phyloP scores from a whole-genome alignment of 1,140 invertebrate genomes.

The Papilio aristodemus region DNA sequence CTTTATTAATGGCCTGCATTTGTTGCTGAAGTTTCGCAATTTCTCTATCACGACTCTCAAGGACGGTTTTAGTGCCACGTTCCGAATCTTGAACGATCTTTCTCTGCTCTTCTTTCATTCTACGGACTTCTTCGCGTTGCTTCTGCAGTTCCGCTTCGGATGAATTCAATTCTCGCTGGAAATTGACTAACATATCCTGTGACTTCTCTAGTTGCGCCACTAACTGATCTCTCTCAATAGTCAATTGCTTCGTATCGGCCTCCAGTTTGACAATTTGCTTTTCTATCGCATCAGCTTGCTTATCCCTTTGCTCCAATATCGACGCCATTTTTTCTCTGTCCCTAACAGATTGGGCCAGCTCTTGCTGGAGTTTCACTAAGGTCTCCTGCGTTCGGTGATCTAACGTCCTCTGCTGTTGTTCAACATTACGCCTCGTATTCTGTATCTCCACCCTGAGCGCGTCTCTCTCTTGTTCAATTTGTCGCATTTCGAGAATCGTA shows the following conservation, averaged over 20 bases:
- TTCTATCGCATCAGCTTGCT: constrained; percentile 90
- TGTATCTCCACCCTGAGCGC: constrained; percentile 85
- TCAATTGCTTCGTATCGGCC: constrained; percentile 90
- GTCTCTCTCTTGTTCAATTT: constrained; percentile 86
- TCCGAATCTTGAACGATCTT: constrained; percentile 85
- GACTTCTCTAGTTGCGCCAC: constrained; percentile 94
- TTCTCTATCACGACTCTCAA: constrained; percentile 85
- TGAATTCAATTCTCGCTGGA: constrained; percentile 92
- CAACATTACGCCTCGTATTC: constrained; percentile 83
- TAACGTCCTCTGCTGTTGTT: constrained; percentile 83
- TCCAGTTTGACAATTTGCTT: constrained; percentile 92
- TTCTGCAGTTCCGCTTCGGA: constrained; percentile 90
- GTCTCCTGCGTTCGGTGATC: constrained; percentile 84
- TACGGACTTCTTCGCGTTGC: constrained; percentile 89
- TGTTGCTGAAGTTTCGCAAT: constrained; percentile 88
- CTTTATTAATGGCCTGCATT: constrained; percentile 84
- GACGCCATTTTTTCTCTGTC: constrained; percentile 88
- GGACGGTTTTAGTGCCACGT: constrained; percentile 85
- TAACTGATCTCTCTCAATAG: constrained; percentile 91
- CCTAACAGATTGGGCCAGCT: constrained; percentile 84
- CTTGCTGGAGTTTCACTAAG: constrained; percentile 84
- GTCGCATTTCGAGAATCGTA: constrained; percentile 84
- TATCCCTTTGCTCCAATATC: constrained; percentile 87
- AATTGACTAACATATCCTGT: constrained; percentile 95
- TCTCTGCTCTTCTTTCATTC: constrained; percentile 86